Conservation (phyloP, 2,113 vertebrate genomes). For the Sarotherodon lohbergeri region DNA sequence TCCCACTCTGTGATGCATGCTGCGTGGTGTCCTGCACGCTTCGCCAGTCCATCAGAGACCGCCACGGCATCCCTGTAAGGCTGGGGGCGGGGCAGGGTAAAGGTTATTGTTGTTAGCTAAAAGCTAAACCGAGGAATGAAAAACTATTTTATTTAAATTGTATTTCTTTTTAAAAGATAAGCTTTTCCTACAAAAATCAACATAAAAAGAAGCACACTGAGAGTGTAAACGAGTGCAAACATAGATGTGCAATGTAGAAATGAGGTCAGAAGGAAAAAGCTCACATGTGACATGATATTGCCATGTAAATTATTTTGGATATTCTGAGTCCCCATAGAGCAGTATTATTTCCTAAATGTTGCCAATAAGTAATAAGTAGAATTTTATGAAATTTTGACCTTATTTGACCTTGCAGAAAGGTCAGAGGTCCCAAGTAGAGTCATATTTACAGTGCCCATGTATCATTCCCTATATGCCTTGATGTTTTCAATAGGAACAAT, state of each 20-base stretch:
- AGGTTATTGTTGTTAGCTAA: background rate
- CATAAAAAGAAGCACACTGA: background rate
- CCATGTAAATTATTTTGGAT: background rate
- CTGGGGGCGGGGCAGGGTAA: background rate
- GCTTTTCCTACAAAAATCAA: accelerated
- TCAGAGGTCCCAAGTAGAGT: background rate
- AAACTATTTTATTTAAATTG: background rate
- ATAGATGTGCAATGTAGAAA: background rate
- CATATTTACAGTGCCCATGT: no score
- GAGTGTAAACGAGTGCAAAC: background rate
- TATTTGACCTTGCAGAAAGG: background rate
- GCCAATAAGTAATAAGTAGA: background rate
- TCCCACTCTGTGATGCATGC: background rate
- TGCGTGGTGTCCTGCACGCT: background rate
- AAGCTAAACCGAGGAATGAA: background rate
- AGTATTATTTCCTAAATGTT: background rate
- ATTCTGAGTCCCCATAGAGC: background rate
- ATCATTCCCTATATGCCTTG: no score
- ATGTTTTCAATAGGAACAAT: no score
- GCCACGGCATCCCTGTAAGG: background rate
- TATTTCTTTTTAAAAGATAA: accelerated
- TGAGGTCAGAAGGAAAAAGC: background rate
- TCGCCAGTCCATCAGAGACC: background rate
- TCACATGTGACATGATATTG: no score
- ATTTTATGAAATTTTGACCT: background rate